A percentile compares a stretch with the other conserved stretches of the same genome.
Evolutionary conservation across 2,888 invertebrate species (phyloP).

Genomic region (Trichacis sp.): DNA sequence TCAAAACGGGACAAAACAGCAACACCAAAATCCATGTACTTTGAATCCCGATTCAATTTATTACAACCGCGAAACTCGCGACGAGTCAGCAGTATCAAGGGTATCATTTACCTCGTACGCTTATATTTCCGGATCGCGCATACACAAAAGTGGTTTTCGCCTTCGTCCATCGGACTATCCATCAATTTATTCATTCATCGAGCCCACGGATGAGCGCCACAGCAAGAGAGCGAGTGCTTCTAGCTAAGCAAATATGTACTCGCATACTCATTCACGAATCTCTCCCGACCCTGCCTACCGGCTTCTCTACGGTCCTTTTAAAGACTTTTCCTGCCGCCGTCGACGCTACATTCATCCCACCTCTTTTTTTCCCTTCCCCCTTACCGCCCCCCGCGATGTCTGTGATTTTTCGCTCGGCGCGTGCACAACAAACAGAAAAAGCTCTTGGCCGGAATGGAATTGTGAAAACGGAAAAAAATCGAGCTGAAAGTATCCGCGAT

Average conservation of each 20-base stretch:
- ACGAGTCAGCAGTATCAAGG: too few species aligned
- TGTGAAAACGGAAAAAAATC: constrained; percentile 28
- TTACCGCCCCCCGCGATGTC: constrained; percentile 27
- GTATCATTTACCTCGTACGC: constrained; percentile 1
- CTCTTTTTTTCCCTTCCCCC: too few species aligned
- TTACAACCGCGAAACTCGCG: too few species aligned
- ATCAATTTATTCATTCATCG: constrained; percentile 57
- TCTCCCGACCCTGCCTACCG: constrained; percentile 55
- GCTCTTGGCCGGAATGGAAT: constrained; percentile 26
- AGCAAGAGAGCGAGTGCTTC: constrained; percentile 62
- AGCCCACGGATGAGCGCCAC: constrained; percentile 47
- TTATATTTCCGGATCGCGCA: constrained; percentile 32
- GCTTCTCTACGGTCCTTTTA: constrained; percentile 59
- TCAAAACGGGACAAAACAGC: too few species aligned
- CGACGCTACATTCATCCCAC: constrained; percentile 43
- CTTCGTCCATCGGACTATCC: constrained; percentile 45
- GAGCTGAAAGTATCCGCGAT: constrained; percentile 8
- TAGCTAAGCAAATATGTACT: constrained; percentile 68
- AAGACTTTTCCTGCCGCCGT: constrained; percentile 60
- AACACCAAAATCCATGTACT: too few species aligned
- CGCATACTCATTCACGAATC: constrained; percentile 68
- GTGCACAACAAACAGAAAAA: constrained; percentile 36
- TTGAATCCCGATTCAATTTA: too few species aligned
- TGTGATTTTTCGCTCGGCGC: constrained; percentile 23
- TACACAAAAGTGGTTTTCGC: constrained; percentile 45